phyloP scores from a whole-genome alignment of 2,797 vertebrate genomes.

The Uromys caudimaculatus region DNA sequence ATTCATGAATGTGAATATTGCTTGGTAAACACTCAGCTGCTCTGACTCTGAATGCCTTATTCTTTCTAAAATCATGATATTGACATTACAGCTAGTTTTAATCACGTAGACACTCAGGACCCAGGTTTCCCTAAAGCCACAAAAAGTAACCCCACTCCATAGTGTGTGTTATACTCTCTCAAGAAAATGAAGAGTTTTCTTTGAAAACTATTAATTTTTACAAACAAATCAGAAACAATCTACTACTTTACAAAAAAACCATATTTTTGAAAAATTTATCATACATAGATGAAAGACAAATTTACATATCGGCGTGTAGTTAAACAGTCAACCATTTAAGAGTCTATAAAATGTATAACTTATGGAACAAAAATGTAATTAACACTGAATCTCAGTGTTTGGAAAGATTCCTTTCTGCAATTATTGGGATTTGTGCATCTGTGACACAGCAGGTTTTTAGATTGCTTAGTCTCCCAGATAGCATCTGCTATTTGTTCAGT shows the following conservation, averaged over 20 bases:
- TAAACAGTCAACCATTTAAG: conserved; percentile 36
- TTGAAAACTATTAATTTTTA: neutral
- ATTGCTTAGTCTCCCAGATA: conserved; percentile 43
- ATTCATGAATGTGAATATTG: neutral
- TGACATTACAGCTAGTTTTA: neutral
- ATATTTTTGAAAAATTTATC: neutral
- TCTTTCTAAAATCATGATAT: neutral
- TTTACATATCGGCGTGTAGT: neutral
- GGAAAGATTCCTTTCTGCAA: conserved; percentile 50
- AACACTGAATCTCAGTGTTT: conserved; percentile 45
- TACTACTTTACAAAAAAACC: neutral
- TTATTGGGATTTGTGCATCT: conserved; percentile 64
- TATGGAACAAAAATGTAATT: conserved; percentile 61
- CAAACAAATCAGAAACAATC: neutral
- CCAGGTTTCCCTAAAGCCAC: neutral
- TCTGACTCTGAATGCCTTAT: neutral
- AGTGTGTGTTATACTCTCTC: neutral
- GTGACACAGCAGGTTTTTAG: conserved; percentile 54
- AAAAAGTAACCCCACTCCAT: neutral
- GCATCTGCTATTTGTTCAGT: conserved; percentile 56
- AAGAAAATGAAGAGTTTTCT: neutral
- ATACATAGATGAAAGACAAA: conserved; percentile 9
- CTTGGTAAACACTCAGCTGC: neutral
- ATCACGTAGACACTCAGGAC: neutral
- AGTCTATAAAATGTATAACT: neutral